These are phyloP conservation scores for Philotrypesis tridentata DNA, from an alignment of 1,140 invertebrate genomes.

Conservation along the genomic window DNA sequence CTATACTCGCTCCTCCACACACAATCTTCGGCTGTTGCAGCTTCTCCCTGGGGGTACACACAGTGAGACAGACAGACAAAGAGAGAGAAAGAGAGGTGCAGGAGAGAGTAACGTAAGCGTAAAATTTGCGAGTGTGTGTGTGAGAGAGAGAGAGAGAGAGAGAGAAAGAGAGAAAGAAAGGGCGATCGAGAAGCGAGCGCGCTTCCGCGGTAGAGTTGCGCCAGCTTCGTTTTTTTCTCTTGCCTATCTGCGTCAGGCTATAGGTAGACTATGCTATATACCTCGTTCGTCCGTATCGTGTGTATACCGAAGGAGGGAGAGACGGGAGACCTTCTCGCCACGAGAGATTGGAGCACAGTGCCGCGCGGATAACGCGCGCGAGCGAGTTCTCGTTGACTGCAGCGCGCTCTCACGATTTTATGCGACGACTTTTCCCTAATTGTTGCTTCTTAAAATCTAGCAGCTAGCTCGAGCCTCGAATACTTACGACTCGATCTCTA, in stretches of 20 bases:
- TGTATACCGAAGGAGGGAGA: neutral
- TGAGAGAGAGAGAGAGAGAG: neutral
- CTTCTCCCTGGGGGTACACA: neutral
- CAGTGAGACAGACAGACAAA: constrained; percentile 2
- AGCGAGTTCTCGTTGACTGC: constrained; percentile 20
- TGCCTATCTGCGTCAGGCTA: neutral
- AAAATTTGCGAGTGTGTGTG: too few relatives aligned
- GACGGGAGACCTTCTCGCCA: neutral
- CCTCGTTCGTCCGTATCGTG: neutral
- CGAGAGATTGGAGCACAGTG: constrained; percentile 26
- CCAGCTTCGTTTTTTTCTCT: neutral
- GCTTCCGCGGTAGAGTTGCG: neutral
- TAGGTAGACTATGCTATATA: neutral
- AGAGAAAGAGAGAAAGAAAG: neutral
- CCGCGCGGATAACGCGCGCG: neutral
- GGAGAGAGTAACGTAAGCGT: neutral
- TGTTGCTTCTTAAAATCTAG: too few relatives aligned
- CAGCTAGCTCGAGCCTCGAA: too few relatives aligned
- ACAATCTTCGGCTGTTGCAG: constrained; percentile 34
- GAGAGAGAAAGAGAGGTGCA: constrained; percentile 5
- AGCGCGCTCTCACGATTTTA: constrained; percentile 32
- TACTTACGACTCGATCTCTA: too few relatives aligned
- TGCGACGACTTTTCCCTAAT: neutral
- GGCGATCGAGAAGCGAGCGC: neutral
- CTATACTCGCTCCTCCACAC: constrained; percentile 10